Percentiles rank a stretch among this genome's conserved stretches.
These are phyloP conservation scores for Eulemur mongoz DNA, from an alignment of 2,797 vertebrate species.

Conservation along the genomic window DNA sequence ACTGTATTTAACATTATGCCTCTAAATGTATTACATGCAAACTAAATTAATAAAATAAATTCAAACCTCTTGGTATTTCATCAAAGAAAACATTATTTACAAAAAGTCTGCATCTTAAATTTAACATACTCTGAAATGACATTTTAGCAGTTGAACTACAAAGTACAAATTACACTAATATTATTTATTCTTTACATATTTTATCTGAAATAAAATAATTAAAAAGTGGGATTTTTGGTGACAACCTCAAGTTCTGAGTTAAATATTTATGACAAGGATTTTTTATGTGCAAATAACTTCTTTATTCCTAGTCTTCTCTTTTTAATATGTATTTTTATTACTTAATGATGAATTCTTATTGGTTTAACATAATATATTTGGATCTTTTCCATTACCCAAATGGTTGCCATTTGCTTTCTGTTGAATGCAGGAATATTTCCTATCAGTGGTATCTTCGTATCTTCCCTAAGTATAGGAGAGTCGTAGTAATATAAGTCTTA, in stretches of 20 bases:
- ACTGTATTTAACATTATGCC: neutral
- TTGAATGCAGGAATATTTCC: neutral
- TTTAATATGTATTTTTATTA: neutral
- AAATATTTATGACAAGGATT: conserved; percentile 59
- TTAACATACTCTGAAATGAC: neutral
- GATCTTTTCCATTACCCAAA: neutral
- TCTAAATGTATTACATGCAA: conserved; percentile 50
- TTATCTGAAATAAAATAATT: conserved; percentile 59
- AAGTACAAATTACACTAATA: conserved; percentile 17
- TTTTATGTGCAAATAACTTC: neutral
- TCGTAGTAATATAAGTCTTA: neutral
- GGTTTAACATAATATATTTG: neutral
- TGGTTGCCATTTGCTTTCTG: neutral
- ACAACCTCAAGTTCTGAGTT: neutral
- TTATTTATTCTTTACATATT: neutral
- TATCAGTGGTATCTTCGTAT: neutral
- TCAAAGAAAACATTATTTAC: conserved; percentile 56
- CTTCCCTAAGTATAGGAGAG: rapidly evolving
- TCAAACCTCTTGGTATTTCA: conserved; percentile 10
- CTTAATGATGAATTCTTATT: neutral
- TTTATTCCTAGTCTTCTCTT: neutral
- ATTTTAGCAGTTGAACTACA: neutral
- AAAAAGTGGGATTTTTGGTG: neutral
- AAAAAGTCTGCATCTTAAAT: neutral
- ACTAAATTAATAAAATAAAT: conserved; percentile 56